These are phyloP conservation scores for Antechinus flavipes DNA, from an alignment of 2,113 vertebrate species.

Conservation along the genomic window DNA sequence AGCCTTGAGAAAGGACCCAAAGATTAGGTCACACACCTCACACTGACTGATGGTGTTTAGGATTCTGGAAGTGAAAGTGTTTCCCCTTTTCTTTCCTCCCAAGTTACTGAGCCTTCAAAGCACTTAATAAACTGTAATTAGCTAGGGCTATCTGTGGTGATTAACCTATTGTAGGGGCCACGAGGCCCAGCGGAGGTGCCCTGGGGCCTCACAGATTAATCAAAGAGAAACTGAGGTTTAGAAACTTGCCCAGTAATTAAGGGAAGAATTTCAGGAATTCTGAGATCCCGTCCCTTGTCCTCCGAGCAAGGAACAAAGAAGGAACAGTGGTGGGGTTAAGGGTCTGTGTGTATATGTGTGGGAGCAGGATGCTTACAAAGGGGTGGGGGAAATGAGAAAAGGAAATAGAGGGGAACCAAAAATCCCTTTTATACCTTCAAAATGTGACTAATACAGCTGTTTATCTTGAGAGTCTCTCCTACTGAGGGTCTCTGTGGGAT, in stretches of 20 bases:
- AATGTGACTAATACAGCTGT: neutral
- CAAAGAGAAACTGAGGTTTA: constrained; percentile 45
- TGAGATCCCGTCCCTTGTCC: neutral
- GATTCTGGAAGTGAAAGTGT: constrained; percentile 10
- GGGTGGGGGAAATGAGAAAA: neutral
- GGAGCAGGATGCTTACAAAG: neutral
- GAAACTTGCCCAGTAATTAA: neutral
- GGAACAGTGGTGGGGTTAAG: neutral
- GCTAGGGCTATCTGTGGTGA: neutral
- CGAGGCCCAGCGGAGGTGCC: neutral
- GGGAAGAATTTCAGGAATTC: neutral
- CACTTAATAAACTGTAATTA: neutral
- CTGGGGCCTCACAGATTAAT: neutral
- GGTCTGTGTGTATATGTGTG: neutral
- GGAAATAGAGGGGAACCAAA: neutral
- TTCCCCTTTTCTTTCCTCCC: neutral
- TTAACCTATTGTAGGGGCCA: constrained; percentile 29
- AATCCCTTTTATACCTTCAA: neutral
- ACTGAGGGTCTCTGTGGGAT: neutral
- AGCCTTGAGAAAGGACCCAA: neutral
- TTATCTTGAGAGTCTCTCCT: neutral
- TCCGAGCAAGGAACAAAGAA: neutral
- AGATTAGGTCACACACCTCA: neutral
- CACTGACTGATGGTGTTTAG: neutral
- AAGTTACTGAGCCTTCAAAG: constrained; percentile 33